Evolutionary conservation across 2,888 invertebrate genomes (phyloP).

Genomic region (Alloscopus bannaensis): DNA sequence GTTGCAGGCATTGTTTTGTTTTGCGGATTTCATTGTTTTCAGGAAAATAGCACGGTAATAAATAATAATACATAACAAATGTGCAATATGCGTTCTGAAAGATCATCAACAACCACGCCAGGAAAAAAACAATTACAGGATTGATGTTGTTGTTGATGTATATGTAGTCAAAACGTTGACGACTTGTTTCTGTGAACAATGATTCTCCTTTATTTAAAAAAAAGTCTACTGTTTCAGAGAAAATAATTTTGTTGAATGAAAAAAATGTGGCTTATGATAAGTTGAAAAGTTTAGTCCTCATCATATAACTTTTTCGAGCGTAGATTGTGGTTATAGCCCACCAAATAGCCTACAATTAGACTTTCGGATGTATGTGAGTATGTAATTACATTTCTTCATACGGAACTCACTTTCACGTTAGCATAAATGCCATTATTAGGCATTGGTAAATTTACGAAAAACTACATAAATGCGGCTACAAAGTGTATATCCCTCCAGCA

Average conservation of each 20-base stretch:
- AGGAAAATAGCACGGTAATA: constrained; percentile 4
- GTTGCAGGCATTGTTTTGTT: not conserved
- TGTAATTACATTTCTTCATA: not conserved
- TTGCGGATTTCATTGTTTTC: not conserved
- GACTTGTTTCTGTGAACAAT: constrained; percentile 8
- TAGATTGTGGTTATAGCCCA: not conserved
- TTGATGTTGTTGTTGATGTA: too few relatives aligned
- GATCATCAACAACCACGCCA: not conserved
- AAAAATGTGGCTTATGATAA: not conserved
- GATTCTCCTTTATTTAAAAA: too few relatives aligned
- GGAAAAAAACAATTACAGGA: not conserved
- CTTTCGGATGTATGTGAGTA: constrained; percentile 35
- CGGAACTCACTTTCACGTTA: not conserved
- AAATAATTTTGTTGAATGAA: constrained; percentile 9
- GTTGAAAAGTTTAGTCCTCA: not conserved
- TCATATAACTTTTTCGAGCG: not conserved
- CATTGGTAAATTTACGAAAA: too few relatives aligned
- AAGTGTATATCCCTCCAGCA: too few relatives aligned
- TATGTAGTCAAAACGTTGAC: constrained; percentile 32
- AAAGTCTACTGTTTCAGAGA: too few relatives aligned
- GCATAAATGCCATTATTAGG: not conserved
- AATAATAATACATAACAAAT: not conserved
- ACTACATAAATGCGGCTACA: too few relatives aligned
- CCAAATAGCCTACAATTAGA: constrained; percentile 52
- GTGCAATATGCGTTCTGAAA: not conserved